Evolutionary conservation across 1,140 invertebrate genomes (phyloP), one percentile per base, ranked within the genome.

Genomic region (Leptinotarsa undecemlineata): DNA sequence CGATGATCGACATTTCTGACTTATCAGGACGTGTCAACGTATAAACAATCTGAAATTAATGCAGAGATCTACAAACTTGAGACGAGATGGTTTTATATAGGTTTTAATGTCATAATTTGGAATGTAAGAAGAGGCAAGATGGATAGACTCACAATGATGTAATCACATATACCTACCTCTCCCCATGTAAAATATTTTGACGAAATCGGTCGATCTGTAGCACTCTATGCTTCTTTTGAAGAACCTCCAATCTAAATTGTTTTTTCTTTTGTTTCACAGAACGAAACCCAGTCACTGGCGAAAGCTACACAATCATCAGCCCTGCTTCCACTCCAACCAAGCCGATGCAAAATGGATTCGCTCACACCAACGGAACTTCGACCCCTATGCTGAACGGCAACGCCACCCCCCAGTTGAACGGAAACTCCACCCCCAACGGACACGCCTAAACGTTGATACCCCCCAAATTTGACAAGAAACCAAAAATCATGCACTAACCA

Each of bases 201-300:
- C 26, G 26, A 33, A 33, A 6, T 33, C 26, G 26, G 5, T 33
- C 26, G 26, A 33, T 33, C 26, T 33, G 26, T 33, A 33, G 26
- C 26, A 33, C 26, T 33, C 1, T 33, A 33, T 33, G 26, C 26
- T 33, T 42, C 33, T 42, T 42, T 42, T 8, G 33, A 42, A 42
- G 2, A 11, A 42, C 8, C 2, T 42, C 8, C 6, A 8, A 6
- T 42, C 8, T 42, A 42, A 42, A 11, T 42, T 63, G 48, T 70
- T 21, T 75, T 23, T 72, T 48, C 33, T 73, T 76, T 68, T 67
- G 75, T 60, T 74, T 81, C 81, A 17, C 76, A 85, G 84, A 84
- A 78, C 77, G 84, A 48, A 85, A 85, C 79, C 84, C 84, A 8
- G 83, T 85, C 8, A 85, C 84, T 71, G 84, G 84, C 6, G 83